These are phyloP conservation scores for Molorchus minor DNA, from an alignment of 2,888 invertebrate genomes.

Conservation along the genomic window DNA sequence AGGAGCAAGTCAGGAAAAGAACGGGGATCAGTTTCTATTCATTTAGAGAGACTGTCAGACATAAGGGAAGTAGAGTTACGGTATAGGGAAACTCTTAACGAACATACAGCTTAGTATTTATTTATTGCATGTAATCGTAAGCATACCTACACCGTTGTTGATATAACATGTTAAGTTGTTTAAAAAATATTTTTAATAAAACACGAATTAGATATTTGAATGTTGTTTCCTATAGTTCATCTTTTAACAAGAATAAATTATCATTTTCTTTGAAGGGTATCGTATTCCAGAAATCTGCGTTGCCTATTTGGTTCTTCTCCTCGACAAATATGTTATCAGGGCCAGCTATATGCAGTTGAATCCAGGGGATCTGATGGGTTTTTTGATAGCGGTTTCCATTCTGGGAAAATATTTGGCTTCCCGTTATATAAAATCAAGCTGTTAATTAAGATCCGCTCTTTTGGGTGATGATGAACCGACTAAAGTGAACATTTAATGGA, in stretches of 20 bases:
- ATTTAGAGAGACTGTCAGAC: conserved; percentile 82
- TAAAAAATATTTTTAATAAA: conserved; percentile 34
- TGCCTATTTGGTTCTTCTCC: conserved; percentile 66
- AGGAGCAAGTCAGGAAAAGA: conserved; percentile 67
- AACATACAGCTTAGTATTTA: conserved; percentile 29
- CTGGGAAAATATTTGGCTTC: conserved; percentile 33
- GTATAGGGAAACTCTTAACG: conserved; percentile 45
- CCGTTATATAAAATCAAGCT: conserved; percentile 23
- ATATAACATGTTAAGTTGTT: conserved; percentile 34
- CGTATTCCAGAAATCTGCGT: conserved; percentile 70
- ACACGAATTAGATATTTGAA: neutral
- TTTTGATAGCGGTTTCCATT: conserved; percentile 42
- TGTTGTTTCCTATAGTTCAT: conserved; percentile 15
- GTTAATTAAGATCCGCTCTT: neutral
- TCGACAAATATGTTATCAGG: conserved; percentile 40
- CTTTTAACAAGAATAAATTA: conserved; percentile 52
- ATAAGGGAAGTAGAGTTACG: conserved; percentile 89
- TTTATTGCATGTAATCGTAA: conserved; percentile 21
- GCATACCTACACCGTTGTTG: conserved; percentile 17
- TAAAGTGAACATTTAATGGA: neutral
- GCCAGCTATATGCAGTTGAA: conserved; percentile 34
- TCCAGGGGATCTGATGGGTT: conserved; percentile 33
- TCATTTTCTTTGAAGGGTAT: conserved; percentile 71
- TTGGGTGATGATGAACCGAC: neutral
- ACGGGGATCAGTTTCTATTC: conserved; percentile 69